These are phyloP conservation scores for Sitophilus oryzae DNA, from an alignment of 1,140 invertebrate species.

Conservation along the genomic window DNA sequence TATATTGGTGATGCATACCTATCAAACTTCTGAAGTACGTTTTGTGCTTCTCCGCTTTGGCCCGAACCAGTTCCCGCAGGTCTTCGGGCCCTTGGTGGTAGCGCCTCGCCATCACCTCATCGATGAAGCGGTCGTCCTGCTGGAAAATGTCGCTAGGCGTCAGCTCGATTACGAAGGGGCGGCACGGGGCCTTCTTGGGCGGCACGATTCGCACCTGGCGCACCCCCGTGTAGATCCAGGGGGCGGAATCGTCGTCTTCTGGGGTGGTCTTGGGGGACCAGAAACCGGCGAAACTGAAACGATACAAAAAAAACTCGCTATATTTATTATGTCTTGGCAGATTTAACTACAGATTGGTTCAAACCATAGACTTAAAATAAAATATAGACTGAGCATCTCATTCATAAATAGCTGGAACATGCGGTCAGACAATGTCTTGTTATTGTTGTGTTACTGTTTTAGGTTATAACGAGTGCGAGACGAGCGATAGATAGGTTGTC, in stretches of 20 bases:
- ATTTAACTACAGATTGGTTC: no score
- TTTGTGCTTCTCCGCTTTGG: conserved; percentile 30
- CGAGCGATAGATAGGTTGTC: no score
- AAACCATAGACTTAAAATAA: no score
- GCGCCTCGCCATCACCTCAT: conserved; percentile 5
- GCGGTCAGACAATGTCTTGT: no score
- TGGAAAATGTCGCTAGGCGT: not conserved
- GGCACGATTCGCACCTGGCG: conserved; percentile 7
- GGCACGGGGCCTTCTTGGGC: not conserved
- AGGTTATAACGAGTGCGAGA: no score
- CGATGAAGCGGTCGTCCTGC: not conserved
- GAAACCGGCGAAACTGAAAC: conserved; percentile 36
- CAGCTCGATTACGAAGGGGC: not conserved
- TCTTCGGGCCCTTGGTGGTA: conserved; percentile 12
- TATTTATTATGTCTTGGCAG: no score
- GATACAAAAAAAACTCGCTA: no score
- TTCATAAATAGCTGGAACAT: no score
- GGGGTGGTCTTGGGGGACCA: conserved; percentile 25
- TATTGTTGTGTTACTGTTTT: no score
- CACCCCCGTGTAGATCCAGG: conserved; percentile 26
- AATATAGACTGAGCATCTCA: no score
- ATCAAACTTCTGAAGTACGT: conserved; percentile 28
- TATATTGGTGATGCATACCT: no score
- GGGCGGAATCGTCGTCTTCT: conserved; percentile 17
- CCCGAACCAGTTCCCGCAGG: conserved; percentile 25